Evolutionary conservation across 2,113 vertebrate species (phyloP).

Genomic region (Urocynchramus pylzowi): DNA sequence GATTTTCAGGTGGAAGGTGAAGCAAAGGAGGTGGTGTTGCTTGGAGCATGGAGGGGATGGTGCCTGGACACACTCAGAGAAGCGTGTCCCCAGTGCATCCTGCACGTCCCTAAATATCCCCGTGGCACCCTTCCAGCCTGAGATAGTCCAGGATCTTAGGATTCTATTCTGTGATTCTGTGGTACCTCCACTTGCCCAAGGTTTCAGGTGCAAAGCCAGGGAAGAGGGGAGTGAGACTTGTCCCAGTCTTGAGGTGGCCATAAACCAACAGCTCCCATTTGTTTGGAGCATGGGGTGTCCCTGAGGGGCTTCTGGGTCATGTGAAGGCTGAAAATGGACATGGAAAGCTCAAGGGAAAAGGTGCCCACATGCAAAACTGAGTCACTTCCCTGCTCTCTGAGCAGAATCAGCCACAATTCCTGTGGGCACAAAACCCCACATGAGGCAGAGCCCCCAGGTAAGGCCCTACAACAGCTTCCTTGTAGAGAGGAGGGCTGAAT

Average conservation of each 20-base stretch:
- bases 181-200: neutral
- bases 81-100: accelerated
- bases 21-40: accelerated
- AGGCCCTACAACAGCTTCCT: neutral
- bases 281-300: accelerated
- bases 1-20: neutral
- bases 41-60: accelerated
- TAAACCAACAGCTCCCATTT: neutral
- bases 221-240: neutral
- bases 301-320: accelerated
- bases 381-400: neutral
- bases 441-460: neutral
- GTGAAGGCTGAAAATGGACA: neutral
- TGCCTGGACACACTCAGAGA: accelerated
- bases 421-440: neutral
- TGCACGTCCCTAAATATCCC: neutral
- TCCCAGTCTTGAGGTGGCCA: neutral
- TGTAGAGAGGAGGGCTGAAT: neutral
- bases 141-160: neutral
- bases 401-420: neutral
- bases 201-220: neutral
- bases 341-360: neutral
- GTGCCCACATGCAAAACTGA: accelerated
- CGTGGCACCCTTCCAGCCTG: neutral
- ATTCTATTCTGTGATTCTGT: neutral